These are phyloP conservation scores for Amphimallon solstitiale DNA, from an alignment of 2,888 invertebrate genomes.

Conservation along the genomic window DNA sequence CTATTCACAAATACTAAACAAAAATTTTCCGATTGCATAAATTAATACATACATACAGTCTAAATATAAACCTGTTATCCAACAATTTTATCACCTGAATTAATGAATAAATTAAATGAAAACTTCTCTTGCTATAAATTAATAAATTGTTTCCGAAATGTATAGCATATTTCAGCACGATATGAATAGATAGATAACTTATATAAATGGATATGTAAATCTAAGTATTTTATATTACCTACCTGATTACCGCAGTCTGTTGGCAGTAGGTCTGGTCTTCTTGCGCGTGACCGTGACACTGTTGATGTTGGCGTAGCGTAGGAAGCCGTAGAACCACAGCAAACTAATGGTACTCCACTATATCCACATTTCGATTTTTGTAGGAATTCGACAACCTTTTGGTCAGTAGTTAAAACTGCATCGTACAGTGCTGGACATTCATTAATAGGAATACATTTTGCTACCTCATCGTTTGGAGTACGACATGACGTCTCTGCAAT, in stretches of 20 bases:
- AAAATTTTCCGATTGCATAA: too few relatives aligned
- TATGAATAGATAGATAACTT: too few relatives aligned
- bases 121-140: too few relatives aligned
- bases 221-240: conserved; percentile 4
- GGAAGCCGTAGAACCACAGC: conserved; percentile 61
- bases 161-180: too few relatives aligned
- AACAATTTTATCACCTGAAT: too few relatives aligned
- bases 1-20: too few relatives aligned
- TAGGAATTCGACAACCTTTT: conserved; percentile 59
- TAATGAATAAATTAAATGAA: too few relatives aligned
- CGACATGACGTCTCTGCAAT: conserved; percentile 35
- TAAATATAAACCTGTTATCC: too few relatives aligned
- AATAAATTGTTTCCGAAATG: too few relatives aligned
- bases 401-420: conserved; percentile 55
- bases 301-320: background rate
- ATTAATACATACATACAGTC: too few relatives aligned
- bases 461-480: conserved; percentile 53
- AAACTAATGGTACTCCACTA: conserved; percentile 64
- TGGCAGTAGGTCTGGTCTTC: conserved; percentile 31
- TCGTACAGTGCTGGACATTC: conserved; percentile 62
- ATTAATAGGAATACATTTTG: conserved; percentile 65
- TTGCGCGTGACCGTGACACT: background rate
- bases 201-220: too few relatives aligned
- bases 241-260: conserved; percentile 41
- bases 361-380: conserved; percentile 69